Evolutionary conservation across 2,888 invertebrate genomes (phyloP).

Genomic region (Ectemnius lituratus): DNA sequence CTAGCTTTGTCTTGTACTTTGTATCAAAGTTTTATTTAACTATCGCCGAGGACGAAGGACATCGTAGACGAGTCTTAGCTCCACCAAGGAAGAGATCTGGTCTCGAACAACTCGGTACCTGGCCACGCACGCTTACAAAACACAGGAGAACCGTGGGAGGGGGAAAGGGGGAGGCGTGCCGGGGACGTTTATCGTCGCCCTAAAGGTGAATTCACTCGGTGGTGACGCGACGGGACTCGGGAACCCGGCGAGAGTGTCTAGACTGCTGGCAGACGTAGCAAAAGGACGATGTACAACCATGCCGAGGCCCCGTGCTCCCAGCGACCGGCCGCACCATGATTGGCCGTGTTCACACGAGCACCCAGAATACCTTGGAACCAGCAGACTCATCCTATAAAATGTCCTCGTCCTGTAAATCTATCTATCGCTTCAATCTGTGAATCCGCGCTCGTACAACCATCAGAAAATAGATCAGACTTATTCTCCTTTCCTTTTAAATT

Average conservation of each 20-base stretch:
- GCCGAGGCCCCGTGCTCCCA: conserved; percentile 45
- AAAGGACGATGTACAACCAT: conserved; percentile 67
- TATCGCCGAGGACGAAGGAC: too few relatives aligned
- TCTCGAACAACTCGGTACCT: conserved; percentile 30
- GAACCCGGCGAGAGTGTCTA: conserved; percentile 65
- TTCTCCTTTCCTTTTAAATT: too few relatives aligned
- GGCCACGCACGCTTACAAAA: conserved; percentile 51
- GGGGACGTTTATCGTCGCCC: conserved; percentile 63
- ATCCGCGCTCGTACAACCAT: too few relatives aligned
- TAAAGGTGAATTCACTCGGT: conserved; percentile 65
- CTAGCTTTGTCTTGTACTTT: too few relatives aligned
- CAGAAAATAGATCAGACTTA: too few relatives aligned
- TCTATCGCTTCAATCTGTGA: too few relatives aligned
- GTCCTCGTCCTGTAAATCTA: neutral
- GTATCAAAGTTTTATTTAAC: too few relatives aligned
- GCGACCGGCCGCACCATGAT: conserved; percentile 41
- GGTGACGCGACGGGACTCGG: conserved; percentile 62
- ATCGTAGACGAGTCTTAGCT: too few relatives aligned
- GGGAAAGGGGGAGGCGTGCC: conserved; percentile 20
- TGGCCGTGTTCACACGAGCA: conserved; percentile 48
- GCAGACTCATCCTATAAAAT: conserved; percentile 34
- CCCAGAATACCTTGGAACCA: conserved; percentile 39
- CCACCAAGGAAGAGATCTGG: too few relatives aligned
- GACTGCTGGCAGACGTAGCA: conserved; percentile 73
- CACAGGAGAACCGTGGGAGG: conserved; percentile 16